phyloP scores from a whole-genome alignment of 2,797 vertebrate species.

The Syndactyla subalaris region DNA sequence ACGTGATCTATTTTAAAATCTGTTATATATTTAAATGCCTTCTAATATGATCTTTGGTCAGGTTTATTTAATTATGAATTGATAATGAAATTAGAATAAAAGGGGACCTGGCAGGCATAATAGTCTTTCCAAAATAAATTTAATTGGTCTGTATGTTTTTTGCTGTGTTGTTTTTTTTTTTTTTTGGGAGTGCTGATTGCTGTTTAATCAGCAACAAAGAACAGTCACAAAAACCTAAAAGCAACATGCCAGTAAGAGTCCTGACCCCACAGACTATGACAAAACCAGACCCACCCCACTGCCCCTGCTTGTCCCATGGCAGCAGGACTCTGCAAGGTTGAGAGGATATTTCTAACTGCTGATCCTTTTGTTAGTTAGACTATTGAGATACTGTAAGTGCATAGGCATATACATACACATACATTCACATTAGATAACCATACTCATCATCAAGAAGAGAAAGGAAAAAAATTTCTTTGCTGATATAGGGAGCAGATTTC shows the following conservation, averaged over 20 bases:
- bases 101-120: neutral
- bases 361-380: neutral
- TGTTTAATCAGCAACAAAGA: neutral
- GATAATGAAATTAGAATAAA: constrained; percentile 11
- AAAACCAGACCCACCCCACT: neutral
- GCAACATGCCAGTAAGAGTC: neutral
- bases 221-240: neutral
- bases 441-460: neutral
- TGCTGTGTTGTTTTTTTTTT: no score
- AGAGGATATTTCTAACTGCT: neutral
- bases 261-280: neutral
- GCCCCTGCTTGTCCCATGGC: neutral
- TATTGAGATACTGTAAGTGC: neutral
- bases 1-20: neutral
- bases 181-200: neutral
- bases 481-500: neutral
- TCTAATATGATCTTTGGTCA: constrained; percentile 30
- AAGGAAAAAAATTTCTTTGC: neutral
- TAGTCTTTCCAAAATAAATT: neutral
- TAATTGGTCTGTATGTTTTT: neutral
- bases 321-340: neutral
- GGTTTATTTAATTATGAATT: constrained; percentile 38
- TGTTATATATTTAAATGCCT: neutral
- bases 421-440: neutral
- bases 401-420: neutral